Percentiles rank a stretch among this genome's conserved stretches.
phyloP scores from a whole-genome alignment of 2,113 vertebrate genomes.

The Chiloscyllium plagiosum region DNA sequence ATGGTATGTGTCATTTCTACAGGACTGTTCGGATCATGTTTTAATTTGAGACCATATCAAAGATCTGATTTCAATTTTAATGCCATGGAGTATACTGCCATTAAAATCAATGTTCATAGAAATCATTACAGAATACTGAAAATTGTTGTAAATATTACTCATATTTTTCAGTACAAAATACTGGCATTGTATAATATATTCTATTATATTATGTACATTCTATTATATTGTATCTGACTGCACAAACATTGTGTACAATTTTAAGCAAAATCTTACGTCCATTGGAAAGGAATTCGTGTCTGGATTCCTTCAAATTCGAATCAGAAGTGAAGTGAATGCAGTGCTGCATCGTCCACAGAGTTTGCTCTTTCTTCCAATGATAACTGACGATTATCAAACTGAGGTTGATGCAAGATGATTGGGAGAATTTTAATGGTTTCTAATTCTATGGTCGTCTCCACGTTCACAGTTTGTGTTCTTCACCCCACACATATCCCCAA shows the following conservation, averaged over 20 bases:
- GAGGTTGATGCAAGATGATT: rapidly evolving
- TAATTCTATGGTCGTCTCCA: neutral
- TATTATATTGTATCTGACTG: neutral
- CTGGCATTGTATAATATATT: neutral
- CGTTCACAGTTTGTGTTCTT: neutral
- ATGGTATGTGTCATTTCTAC: no score
- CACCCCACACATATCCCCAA: no score
- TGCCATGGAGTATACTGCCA: no score
- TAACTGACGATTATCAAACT: neutral
- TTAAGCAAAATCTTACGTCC: neutral
- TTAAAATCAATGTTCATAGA: no score
- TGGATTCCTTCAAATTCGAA: neutral
- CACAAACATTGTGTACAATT: neutral
- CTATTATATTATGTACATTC: neutral
- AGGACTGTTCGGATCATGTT: no score
- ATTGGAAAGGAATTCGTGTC: rapidly evolving
- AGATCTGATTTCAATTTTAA: no score
- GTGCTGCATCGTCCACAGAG: neutral
- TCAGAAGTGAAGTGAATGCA: neutral
- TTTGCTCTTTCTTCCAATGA: neutral
- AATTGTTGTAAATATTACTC: no score
- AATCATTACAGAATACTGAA: no score
- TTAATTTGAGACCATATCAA: no score
- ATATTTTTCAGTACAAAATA: no score
- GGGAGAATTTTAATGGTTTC: neutral